Evolutionary conservation across 1,140 invertebrate genomes (phyloP).

Genomic region (Delia radicum): DNA sequence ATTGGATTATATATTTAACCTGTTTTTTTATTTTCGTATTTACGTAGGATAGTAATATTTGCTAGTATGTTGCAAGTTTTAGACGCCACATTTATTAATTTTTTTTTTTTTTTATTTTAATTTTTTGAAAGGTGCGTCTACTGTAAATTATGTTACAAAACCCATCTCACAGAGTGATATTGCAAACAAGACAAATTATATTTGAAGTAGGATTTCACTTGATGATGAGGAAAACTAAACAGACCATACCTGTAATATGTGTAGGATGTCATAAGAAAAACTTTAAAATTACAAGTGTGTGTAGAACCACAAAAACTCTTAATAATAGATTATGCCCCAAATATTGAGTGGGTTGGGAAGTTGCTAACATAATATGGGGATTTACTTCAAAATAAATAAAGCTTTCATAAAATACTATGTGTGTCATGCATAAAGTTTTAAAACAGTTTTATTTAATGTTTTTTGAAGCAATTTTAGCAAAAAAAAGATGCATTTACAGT

Average conservation of each 20-base stretch:
- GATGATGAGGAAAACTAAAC: not conserved
- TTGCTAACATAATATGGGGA: not conserved
- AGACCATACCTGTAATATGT: not conserved
- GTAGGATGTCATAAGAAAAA: not conserved
- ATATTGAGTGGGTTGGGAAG: not conserved
- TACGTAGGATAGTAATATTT: not conserved
- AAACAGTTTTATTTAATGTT: no score
- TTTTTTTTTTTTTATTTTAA: not conserved
- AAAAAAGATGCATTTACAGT: no score
- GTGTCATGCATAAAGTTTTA: no score
- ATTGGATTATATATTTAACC: not conserved
- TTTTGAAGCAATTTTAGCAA: no score
- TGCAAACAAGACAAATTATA: not conserved
- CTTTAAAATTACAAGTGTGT: not conserved
- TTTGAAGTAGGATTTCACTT: slow-evolving; percentile 1
- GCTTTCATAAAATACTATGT: no score
- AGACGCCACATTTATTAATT: not conserved
- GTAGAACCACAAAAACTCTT: not conserved
- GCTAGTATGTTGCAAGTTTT: not conserved
- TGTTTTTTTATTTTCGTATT: not conserved
- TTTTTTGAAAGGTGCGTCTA: not conserved
- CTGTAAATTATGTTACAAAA: not conserved
- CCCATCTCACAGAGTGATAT: not conserved
- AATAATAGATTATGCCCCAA: not conserved
- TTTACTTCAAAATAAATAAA: not conserved